A percentile compares a stretch with the other conserved stretches of the same genome.
These are phyloP conservation scores for Centrocercus urophasianus DNA, from an alignment of 2,113 vertebrate species.

Conservation along the genomic window DNA sequence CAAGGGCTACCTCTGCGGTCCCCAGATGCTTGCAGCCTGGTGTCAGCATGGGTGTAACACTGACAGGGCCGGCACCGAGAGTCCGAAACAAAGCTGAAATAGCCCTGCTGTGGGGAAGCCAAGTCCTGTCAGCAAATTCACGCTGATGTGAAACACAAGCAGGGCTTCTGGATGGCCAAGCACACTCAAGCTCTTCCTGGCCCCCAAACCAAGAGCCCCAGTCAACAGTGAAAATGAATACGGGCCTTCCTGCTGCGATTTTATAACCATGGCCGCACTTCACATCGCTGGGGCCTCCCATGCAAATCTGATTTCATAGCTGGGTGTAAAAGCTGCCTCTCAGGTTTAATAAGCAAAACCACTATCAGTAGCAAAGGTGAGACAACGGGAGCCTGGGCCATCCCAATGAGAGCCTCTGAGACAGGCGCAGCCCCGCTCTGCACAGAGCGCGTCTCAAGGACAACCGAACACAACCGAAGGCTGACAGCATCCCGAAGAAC, in stretches of 20 bases:
- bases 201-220: not conserved
- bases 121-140: not conserved
- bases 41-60: no score
- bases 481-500: not conserved
- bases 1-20: accelerated
- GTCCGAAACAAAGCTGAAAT: not conserved
- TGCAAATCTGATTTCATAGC: not conserved
- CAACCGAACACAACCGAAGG: accelerated
- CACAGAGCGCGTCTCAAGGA: accelerated
- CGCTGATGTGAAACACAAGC: not conserved
- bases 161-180: not conserved
- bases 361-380: not conserved
- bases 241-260: not conserved
- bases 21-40: not conserved
- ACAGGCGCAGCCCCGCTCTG: accelerated
- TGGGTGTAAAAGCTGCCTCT: not conserved
- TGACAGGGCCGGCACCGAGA: not conserved
- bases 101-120: not conserved
- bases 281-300: not conserved
- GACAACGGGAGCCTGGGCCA: accelerated
- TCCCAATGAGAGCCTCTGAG: not conserved
- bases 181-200: not conserved
- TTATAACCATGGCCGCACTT: not conserved
- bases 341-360: not conserved
- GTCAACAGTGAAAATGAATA: not conserved